Conservation (phyloP, 2,113 vertebrate species). For the Mystacornis crossleyi region DNA sequence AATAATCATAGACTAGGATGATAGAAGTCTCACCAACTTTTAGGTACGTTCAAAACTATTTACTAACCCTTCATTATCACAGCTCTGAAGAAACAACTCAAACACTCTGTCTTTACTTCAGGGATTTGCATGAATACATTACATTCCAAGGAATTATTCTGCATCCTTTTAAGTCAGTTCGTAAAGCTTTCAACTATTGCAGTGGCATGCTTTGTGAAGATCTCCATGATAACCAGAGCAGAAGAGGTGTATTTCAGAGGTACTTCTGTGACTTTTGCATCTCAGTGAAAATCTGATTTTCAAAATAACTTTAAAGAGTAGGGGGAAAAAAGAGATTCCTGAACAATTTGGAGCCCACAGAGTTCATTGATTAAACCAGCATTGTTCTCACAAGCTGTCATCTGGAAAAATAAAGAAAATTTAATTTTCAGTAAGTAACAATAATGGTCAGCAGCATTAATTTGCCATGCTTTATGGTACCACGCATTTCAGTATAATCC, state of each 20-base stretch:
- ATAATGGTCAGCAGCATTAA: not conserved
- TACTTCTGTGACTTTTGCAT: not conserved
- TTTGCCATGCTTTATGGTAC: not conserved
- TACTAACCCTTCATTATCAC: not conserved
- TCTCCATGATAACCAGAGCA: not conserved
- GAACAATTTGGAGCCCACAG: not conserved
- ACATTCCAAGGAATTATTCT: not conserved
- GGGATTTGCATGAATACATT: not conserved
- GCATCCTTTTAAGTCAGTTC: not conserved
- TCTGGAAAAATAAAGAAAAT: not conserved
- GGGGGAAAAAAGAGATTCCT: accelerated
- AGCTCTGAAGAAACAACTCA: not conserved
- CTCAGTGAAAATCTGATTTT: not conserved
- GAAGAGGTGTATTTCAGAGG: not conserved
- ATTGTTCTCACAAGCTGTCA: not conserved
- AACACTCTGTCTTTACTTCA: not conserved
- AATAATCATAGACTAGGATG: not conserved
- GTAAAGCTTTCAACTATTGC: not conserved
- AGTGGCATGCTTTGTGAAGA: not conserved
- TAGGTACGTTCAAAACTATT: not conserved
- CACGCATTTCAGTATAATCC: not conserved
- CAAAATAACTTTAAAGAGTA: not conserved
- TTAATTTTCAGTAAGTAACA: not conserved
- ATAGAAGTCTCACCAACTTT: not conserved
- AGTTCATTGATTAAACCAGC: not conserved